Conservation (phyloP, 1,140 invertebrate genomes). For the Idris sp. region DNA sequence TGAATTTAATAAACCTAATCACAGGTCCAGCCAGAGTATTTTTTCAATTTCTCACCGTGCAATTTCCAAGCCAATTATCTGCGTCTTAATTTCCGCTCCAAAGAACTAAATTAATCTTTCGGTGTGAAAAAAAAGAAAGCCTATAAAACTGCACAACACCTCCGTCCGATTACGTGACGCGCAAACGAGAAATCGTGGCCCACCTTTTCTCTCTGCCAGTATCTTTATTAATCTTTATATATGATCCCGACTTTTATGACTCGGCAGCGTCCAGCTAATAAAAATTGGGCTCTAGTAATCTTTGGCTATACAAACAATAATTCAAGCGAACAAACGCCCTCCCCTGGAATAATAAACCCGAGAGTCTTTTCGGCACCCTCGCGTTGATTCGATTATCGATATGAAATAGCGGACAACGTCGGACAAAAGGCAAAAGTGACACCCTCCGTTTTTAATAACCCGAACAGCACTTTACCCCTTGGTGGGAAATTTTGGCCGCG, state of each 20-base stretch:
- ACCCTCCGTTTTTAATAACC: constrained; percentile 65
- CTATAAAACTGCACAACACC: constrained; percentile 49
- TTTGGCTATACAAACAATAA: constrained; percentile 60
- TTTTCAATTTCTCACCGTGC: constrained; percentile 38
- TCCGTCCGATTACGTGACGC: constrained; percentile 36
- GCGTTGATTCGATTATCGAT: constrained; percentile 62
- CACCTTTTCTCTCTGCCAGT: constrained; percentile 24
- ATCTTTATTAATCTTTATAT: constrained; percentile 62
- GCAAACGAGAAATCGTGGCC: constrained; percentile 21
- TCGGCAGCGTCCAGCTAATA: constrained; percentile 56
- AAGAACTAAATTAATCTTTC: constrained; percentile 38
- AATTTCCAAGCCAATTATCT: constrained; percentile 42
- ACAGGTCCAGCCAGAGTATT: background rate
- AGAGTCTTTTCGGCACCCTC: constrained; percentile 38
- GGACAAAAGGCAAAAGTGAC: constrained; percentile 54
- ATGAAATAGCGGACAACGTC: constrained; percentile 43
- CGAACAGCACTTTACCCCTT: constrained; percentile 46
- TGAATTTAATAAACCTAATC: constrained; percentile 24
- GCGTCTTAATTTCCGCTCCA: constrained; percentile 42
- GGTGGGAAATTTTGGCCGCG: constrained; percentile 62
- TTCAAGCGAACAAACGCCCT: constrained; percentile 40
- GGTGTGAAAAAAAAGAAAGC: constrained; percentile 12
- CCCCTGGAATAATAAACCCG: constrained; percentile 52
- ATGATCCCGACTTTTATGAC: constrained; percentile 47
- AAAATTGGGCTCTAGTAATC: constrained; percentile 60